phyloP scores from a whole-genome alignment of 2,888 invertebrate genomes.

The Panorpa germanica region DNA sequence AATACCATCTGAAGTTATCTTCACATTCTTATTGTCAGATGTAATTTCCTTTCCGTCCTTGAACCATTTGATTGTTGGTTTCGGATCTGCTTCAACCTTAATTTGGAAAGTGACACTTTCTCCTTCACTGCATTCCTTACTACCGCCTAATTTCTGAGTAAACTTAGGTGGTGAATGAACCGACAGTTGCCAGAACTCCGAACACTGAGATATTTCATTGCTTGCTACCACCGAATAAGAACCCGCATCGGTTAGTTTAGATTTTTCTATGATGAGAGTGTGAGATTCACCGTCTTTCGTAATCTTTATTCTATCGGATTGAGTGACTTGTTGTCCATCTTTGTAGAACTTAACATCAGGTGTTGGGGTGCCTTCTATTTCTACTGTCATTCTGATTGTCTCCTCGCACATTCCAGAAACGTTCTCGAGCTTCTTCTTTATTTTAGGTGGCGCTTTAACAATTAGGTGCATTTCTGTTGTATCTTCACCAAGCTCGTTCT shows the following conservation, averaged over 20 bases:
- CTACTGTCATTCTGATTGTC: constrained; percentile 57
- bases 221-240: constrained; percentile 73
- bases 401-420: constrained; percentile 51
- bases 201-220: constrained; percentile 77
- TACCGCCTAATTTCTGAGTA: constrained; percentile 44
- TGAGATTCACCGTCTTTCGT: constrained; percentile 47
- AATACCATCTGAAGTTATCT: constrained; percentile 52
- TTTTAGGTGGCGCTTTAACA: constrained; percentile 73
- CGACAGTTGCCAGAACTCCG: constrained; percentile 76
- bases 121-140: constrained; percentile 50
- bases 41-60: constrained; percentile 53
- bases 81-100: constrained; percentile 65
- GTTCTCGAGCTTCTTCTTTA: constrained; percentile 62
- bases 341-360: constrained; percentile 76
- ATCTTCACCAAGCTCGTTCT: constrained; percentile 70
- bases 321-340: constrained; percentile 61
- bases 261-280: constrained; percentile 47
- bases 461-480: constrained; percentile 50
- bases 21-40: constrained; percentile 37
- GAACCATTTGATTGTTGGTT: constrained; percentile 72
- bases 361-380: constrained; percentile 66
- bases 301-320: constrained; percentile 51
- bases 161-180: constrained; percentile 67
- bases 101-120: constrained; percentile 57
- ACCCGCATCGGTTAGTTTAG: constrained; percentile 62